These are phyloP conservation scores for Geococcyx californianus DNA, from an alignment of 2,113 vertebrate genomes.

Conservation along the genomic window DNA sequence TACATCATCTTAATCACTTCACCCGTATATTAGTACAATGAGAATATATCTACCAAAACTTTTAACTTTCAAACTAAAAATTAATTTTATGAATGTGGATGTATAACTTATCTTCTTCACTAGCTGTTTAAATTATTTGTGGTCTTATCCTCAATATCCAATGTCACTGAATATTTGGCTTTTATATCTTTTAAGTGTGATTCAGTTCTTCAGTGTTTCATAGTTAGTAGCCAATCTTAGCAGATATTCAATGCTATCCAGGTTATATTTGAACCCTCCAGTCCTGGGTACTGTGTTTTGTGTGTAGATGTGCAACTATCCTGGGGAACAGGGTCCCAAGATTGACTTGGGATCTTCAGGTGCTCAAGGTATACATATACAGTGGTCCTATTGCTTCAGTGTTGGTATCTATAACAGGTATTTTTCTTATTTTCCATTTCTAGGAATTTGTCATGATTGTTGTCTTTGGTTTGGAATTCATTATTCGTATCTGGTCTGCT, in stretches of 20 bases:
- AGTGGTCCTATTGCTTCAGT: background rate
- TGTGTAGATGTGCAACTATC: background rate
- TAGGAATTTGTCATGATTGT: slow-evolving; percentile 99
- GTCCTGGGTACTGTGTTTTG: background rate
- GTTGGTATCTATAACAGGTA: background rate
- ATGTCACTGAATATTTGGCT: background rate
- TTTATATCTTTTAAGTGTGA: background rate
- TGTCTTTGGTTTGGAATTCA: slow-evolving; percentile 97
- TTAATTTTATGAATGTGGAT: background rate
- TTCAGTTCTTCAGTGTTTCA: background rate
- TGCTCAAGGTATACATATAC: background rate
- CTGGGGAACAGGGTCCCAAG: background rate
- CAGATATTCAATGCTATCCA: background rate
- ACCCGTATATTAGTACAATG: background rate
- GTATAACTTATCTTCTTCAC: background rate
- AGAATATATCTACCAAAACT: background rate
- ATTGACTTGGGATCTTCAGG: background rate
- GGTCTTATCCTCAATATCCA: background rate
- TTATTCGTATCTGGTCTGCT: slow-evolving; percentile 95
- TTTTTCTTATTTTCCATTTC: slow-evolving; percentile 29
- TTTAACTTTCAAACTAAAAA: background rate
- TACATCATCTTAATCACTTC: background rate
- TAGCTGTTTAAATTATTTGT: background rate
- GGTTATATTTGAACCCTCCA: background rate
- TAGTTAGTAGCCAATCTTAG: background rate